Percentiles rank a stretch among this genome's conserved stretches.
Evolutionary conservation across 1,140 invertebrate species (phyloP).

Genomic region (Frieseomelitta varia): DNA sequence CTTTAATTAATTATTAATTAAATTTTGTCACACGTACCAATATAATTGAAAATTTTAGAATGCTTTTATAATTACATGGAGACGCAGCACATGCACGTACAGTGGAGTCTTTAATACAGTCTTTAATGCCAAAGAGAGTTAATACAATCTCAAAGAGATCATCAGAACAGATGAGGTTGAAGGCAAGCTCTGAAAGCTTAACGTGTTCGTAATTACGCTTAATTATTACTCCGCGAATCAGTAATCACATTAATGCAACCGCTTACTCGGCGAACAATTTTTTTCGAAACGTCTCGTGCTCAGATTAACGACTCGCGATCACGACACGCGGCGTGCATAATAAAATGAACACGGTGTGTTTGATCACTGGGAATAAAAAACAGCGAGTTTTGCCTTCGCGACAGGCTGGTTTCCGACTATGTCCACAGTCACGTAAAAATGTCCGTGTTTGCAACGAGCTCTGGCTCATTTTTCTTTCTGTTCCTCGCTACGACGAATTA

Average conservation of each 20-base stretch:
- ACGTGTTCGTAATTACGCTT: not conserved
- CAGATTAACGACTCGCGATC: not conserved
- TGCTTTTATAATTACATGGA: not conserved
- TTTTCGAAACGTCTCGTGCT: not conserved
- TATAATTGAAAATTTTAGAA: not conserved
- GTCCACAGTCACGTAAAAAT: constrained; percentile 6
- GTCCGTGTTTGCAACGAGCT: not conserved
- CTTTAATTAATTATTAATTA: too few relatives aligned
- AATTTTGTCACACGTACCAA: too few relatives aligned
- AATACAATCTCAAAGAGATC: not conserved
- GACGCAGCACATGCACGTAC: too few relatives aligned
- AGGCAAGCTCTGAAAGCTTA: not conserved
- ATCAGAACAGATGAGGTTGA: not conserved
- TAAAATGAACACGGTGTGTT: not conserved
- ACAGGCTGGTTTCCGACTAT: constrained; percentile 7
- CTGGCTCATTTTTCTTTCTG: constrained; percentile 19
- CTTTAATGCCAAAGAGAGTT: not conserved
- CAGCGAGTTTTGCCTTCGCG: constrained; percentile 2
- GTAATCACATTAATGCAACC: not conserved
- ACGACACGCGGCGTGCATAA: not conserved
- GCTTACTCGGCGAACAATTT: not conserved
- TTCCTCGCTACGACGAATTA: not conserved
- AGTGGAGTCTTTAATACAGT: not conserved
- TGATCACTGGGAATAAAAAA: not conserved
- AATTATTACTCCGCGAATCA: not conserved